Conservation (phyloP, 2,888 invertebrate species). For the Pardosa pseudoannulata region DNA sequence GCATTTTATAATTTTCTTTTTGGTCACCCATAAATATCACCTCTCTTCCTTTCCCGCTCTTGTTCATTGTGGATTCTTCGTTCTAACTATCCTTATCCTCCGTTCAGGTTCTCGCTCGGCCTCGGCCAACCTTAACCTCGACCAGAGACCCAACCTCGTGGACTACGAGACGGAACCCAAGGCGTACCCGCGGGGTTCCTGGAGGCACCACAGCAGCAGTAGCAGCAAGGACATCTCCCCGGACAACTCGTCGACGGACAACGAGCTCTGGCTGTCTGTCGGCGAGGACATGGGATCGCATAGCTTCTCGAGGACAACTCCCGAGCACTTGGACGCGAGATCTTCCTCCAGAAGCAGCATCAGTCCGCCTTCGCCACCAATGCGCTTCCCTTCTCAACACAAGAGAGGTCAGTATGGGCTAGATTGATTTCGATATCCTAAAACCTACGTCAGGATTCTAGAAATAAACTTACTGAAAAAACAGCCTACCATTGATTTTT, state of each 20-base stretch:
- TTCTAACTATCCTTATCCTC: neutral
- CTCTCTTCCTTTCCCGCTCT: too few species aligned
- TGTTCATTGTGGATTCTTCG: too few species aligned
- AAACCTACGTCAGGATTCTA: too few species aligned
- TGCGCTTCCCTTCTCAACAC: constrained; percentile 25
- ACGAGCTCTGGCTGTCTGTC: constrained; percentile 65
- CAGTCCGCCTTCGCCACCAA: constrained; percentile 51
- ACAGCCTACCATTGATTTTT: too few species aligned
- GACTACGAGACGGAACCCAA: constrained; percentile 59
- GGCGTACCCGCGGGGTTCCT: constrained; percentile 50
- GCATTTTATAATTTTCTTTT: too few species aligned
- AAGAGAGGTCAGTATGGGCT: constrained; percentile 44
- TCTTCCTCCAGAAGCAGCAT: constrained; percentile 46
- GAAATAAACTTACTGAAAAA: too few species aligned
- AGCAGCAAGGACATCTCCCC: constrained; percentile 67
- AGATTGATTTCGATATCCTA: too few species aligned
- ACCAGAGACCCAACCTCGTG: constrained; percentile 38
- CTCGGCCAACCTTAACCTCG: constrained; percentile 22
- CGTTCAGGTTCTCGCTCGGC: constrained; percentile 9
- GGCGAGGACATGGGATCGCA: constrained; percentile 49
- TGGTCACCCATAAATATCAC: too few species aligned
- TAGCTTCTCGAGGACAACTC: constrained; percentile 30
- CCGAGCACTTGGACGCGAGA: constrained; percentile 30
- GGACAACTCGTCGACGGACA: constrained; percentile 65
- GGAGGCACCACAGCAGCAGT: constrained; percentile 60